Evolutionary conservation across 2,113 vertebrate species (phyloP), one percentile per base, ranked within the genome.

Genomic region (Agelaius phoeniceus): DNA sequence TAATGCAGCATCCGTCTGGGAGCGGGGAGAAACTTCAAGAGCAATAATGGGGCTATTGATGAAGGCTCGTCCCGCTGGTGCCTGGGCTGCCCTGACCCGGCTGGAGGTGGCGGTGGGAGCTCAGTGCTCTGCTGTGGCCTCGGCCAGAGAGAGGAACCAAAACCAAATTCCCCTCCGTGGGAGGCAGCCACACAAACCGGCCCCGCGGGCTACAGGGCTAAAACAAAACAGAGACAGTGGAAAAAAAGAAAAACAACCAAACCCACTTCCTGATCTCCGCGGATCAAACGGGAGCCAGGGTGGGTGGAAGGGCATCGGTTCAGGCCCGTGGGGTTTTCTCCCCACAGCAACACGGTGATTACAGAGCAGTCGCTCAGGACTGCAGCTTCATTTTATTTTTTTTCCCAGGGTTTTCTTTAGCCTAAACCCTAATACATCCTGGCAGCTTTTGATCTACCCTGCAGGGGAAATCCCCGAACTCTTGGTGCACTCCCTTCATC

Each of bases 401-500:
- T 74, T 58, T 26, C 93, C 84, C 93, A 87, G 84, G 84, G 69
- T 92, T 89, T 92, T 82, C 93, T 68, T 89, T 44, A 81, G 68
- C 80, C 61, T 78, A 17, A 92, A 62, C 41, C 21, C 62, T 74
- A 85, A 94, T 15, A 9, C 79, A 90, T 76, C 83, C 65, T 21
- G 80, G 87, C 91, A 84, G 78, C 94, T 87, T 97, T 97, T 95
- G 94, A 97, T 96, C 96, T 91, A 67, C 83, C 91, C 93, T 87
- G 69, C 78, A 92, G 87, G 95, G 94, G 95, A 96, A 96, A 94
- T 75, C 94, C 96, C 96, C 28, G 2, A 74, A 81, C 85, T 91
- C 86, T 52, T 30, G 0, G 0, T 3, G 27, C 80, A 24, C 67
- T 83, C 44, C 73, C 71, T 76, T 88, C 86, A 81, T 77, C 79